phyloP scores from a whole-genome alignment of 2,113 vertebrate genomes.

The Mustelus asterias region DNA sequence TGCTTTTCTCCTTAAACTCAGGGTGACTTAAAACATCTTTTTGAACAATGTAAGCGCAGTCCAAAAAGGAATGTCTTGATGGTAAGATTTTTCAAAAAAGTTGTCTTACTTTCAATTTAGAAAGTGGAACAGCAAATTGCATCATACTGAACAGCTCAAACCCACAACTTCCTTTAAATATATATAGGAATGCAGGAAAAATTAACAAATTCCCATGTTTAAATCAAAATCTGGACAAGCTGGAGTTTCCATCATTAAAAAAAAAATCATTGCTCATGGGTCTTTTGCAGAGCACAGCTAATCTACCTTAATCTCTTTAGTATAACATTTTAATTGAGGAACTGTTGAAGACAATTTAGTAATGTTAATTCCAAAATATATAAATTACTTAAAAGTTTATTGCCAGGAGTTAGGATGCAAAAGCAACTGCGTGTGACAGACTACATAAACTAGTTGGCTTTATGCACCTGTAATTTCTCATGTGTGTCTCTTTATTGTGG shows the following conservation, averaged over 20 bases:
- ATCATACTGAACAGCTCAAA: neutral
- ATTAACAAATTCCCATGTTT: neutral
- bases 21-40: no score
- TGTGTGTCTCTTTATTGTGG: neutral
- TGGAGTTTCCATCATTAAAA: neutral
- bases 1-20: no score
- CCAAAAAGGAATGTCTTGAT: neutral
- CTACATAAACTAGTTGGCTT: neutral
- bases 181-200: neutral
- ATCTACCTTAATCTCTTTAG: neutral
- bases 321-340: no score
- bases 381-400: neutral
- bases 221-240: neutral
- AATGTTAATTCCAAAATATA: neutral
- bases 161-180: neutral
- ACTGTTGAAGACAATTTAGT: neutral
- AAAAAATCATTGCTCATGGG: neutral
- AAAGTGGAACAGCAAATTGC: neutral
- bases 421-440: neutral
- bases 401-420: neutral
- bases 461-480: neutral
- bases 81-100: neutral
- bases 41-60: no score
- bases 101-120: neutral
- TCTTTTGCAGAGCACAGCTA: neutral